Base-by-base conservation (phyloP, 2,888 invertebrate genomes). In the Patella caerulea region DNA sequence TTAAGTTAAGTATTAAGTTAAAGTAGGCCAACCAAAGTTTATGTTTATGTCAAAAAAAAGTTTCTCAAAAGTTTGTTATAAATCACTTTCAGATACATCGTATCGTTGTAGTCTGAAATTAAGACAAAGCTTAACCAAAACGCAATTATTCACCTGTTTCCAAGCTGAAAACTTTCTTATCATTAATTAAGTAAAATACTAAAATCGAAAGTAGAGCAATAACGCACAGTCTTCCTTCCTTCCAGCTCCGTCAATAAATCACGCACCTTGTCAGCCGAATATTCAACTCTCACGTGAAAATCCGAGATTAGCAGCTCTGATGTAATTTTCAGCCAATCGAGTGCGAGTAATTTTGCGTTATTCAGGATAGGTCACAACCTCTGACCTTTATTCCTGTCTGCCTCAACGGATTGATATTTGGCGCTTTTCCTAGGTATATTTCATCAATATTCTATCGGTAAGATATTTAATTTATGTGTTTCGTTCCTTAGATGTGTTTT, bases 361-460 rank as follows among this genome's bases (percentile, higher is more conserved):
- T 81, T 78, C 80, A 78, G 83, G 81, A 83, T 83, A 82, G 89
- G 89, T 89, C 89, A 89, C 88, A 88, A 89, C 87, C 89, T 87
- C 86, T 89, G 89, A 89, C 89, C 89, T 89, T 89, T 89, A 85
- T 84, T 81, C 81, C 85, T 83, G 86, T 84, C 85, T 84, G 84
- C 79, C 79, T 81, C 80, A 78, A 83, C 76, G 34, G 45, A 59
- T 45, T 45, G 52, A 59, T 34, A 45, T 72, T 76, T 55, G 55
- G 71, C 75, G 70, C 54, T 52, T 70, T 75, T 55, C 24, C 45
- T 45, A 45, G 45, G 45, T 45, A 45, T 45, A 45, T 45, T 45
- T 45, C 45, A 45, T 45, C 45, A 45, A 45, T 45, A 45, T 45
- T 45, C 45, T 45, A 45, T 65, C 74, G 65, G 74, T 74, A 74